These are phyloP conservation scores for Gymnodraco acuticeps DNA, from an alignment of 2,797 vertebrate genomes.

Conservation along the genomic window DNA sequence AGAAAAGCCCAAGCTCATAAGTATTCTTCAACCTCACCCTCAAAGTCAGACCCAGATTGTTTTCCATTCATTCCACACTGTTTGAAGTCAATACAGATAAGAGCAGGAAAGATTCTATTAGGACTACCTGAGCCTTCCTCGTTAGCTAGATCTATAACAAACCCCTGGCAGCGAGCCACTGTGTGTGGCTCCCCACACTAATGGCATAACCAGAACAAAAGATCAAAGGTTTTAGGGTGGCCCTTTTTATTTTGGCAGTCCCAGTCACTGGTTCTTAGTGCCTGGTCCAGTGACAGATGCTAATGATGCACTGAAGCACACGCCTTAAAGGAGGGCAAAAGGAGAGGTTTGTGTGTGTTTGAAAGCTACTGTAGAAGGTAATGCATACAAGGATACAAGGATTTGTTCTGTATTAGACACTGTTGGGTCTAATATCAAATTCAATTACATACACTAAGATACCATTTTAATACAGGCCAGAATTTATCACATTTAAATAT, in stretches of 20 bases:
- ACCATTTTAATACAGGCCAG: background rate
- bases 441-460: background rate
- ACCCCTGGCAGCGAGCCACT: slow-evolving; percentile 53
- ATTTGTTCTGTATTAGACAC: slow-evolving; percentile 5
- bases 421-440: background rate
- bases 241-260: slow-evolving; percentile 46
- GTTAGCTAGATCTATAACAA: slow-evolving; percentile 75
- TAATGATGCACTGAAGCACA: slow-evolving; percentile 62
- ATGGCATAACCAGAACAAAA: slow-evolving; percentile 69
- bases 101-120: slow-evolving; percentile 73
- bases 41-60: slow-evolving; percentile 63
- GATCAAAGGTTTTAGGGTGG: slow-evolving; percentile 73
- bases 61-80: slow-evolving; percentile 64
- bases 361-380: slow-evolving; percentile 25
- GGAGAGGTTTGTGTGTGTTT: slow-evolving; percentile 16
- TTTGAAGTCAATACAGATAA: slow-evolving; percentile 80
- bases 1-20: slow-evolving; percentile 60
- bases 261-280: slow-evolving; percentile 33
- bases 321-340: slow-evolving; percentile 20
- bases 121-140: slow-evolving; percentile 74
- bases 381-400: background rate
- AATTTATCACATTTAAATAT: too few species aligned
- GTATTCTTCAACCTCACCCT: slow-evolving; percentile 66
- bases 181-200: slow-evolving; percentile 61
- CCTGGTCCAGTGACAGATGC: slow-evolving; percentile 48